Percentiles rank a stretch among this genome's conserved stretches.
Evolutionary conservation across 1,140 invertebrate genomes (phyloP).

Genomic region (Pseudomyrmex flavicornis): DNA sequence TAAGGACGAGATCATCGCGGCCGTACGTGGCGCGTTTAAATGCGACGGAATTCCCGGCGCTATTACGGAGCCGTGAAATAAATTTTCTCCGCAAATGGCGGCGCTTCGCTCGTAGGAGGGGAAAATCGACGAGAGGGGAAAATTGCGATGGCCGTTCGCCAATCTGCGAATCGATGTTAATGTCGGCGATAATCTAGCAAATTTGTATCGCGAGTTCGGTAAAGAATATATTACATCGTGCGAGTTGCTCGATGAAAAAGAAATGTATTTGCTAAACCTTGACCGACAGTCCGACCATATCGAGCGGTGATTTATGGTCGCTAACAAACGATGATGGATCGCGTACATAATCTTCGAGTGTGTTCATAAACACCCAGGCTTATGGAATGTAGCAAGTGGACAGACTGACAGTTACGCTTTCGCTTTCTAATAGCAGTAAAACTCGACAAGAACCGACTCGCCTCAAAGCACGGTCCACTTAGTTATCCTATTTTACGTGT

Average conservation of each 20-base stretch:
- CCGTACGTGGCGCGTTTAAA: conserved; percentile 42
- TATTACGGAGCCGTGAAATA: conserved; percentile 45
- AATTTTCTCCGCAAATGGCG: conserved; percentile 41
- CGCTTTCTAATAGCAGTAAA: conserved; percentile 57
- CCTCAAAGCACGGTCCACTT: conserved; percentile 16
- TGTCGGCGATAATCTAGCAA: conserved; percentile 21
- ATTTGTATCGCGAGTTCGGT: not conserved
- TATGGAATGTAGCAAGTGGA: conserved; percentile 15
- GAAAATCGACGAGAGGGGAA: not conserved
- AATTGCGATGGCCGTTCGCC: conserved; percentile 29
- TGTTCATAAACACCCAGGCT: conserved; percentile 47
- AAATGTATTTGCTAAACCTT: conserved; percentile 52
- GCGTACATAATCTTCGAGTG: conserved; percentile 40
- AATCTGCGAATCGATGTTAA: conserved; percentile 47
- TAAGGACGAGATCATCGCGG: conserved; percentile 66
- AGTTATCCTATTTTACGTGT: conserved; percentile 22
- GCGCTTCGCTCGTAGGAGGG: not conserved
- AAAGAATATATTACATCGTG: not conserved
- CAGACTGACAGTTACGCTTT: conserved; percentile 46
- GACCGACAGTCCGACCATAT: conserved; percentile 22
- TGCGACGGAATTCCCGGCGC: conserved; percentile 30
- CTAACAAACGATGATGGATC: conserved; percentile 57
- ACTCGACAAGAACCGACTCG: conserved; percentile 40
- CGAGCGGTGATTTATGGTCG: conserved; percentile 59
- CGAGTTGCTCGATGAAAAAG: conserved; percentile 8